Evolutionary conservation across 1,140 invertebrate species (phyloP).

Genomic region (Probaryconus sp.): DNA sequence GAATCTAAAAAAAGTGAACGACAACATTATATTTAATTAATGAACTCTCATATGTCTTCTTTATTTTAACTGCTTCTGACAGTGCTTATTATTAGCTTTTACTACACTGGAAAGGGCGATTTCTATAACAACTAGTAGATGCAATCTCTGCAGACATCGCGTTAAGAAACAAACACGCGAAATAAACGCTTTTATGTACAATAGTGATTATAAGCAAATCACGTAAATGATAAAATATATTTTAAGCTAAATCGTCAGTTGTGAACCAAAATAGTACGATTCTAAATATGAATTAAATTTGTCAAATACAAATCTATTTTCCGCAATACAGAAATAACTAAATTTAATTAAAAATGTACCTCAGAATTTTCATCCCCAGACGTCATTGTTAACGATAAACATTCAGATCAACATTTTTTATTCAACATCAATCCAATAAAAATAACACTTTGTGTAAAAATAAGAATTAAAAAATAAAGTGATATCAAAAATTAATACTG

Average conservation of each 20-base stretch:
- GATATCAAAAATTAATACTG: slow-evolving; percentile 7
- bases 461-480: slow-evolving; percentile 5
- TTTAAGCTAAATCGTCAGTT: no score
- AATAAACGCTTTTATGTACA: slow-evolving; percentile 2
- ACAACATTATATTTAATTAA: slow-evolving; percentile 9
- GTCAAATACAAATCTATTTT: no score
- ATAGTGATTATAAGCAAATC: not conserved
- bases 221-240: not conserved
- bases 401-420: not conserved
- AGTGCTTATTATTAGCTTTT: slow-evolving; percentile 46
- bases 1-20: slow-evolving; percentile 9
- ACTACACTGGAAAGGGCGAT: slow-evolving; percentile 19
- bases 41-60: slow-evolving; percentile 38
- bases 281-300: no score
- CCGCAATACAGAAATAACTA: no score
- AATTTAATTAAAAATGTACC: no score
- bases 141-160: slow-evolving; percentile 20
- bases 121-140: slow-evolving; percentile 29
- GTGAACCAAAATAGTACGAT: no score
- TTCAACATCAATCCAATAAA: no score
- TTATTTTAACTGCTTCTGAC: slow-evolving; percentile 46
- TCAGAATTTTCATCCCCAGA: no score
- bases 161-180: slow-evolving; percentile 33
- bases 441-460: not conserved
- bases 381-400: slow-evolving; percentile 11